A percentile compares a stretch with the other conserved stretches of the same genome.
Conservation (phyloP, 2,888 invertebrate species). For the Synanthedon tipuliformis region DNA sequence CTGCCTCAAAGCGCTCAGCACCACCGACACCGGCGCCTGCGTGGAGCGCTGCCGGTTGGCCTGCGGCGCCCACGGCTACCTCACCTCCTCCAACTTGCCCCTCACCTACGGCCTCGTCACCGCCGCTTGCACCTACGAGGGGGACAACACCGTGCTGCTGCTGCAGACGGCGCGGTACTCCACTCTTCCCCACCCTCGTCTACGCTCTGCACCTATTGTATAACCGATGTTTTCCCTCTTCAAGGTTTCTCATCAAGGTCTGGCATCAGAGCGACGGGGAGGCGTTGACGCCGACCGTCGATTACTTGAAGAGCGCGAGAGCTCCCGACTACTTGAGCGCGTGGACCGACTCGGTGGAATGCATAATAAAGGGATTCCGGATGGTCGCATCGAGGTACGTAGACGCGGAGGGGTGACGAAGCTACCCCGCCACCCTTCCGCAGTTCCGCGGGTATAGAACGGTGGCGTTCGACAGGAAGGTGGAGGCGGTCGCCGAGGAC, state of each 20-base stretch:
- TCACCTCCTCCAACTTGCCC: slow-evolving; percentile 87
- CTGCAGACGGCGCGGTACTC: slow-evolving; percentile 85
- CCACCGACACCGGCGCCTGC: slow-evolving; percentile 77
- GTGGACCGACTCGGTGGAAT: slow-evolving; percentile 60
- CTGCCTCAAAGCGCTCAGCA: slow-evolving; percentile 89
- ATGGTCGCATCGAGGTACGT: slow-evolving; percentile 73
- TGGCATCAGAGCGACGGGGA: slow-evolving; percentile 75
- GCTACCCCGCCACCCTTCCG: background rate
- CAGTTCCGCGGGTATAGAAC: background rate
- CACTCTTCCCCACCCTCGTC: background rate
- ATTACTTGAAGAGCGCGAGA: slow-evolving; percentile 69
- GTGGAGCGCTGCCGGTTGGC: slow-evolving; percentile 86
- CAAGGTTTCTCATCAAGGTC: slow-evolving; percentile 80
- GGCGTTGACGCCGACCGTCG: slow-evolving; percentile 75
- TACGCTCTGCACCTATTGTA: background rate
- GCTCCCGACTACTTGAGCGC: slow-evolving; percentile 17
- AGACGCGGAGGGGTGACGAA: no score
- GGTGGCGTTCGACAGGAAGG: slow-evolving; percentile 66
- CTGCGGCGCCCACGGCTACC: slow-evolving; percentile 96
- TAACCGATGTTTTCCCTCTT: background rate
- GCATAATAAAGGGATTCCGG: slow-evolving; percentile 71
- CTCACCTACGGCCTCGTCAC: slow-evolving; percentile 83
- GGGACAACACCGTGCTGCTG: slow-evolving; percentile 93
- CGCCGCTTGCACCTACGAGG: slow-evolving; percentile 94
- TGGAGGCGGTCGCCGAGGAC: slow-evolving; percentile 74